Percentiles rank a stretch among this genome's conserved stretches.
These are phyloP conservation scores for Drosophila kikkawai DNA, from an alignment of 1,140 invertebrate genomes.

Conservation along the genomic window DNA sequence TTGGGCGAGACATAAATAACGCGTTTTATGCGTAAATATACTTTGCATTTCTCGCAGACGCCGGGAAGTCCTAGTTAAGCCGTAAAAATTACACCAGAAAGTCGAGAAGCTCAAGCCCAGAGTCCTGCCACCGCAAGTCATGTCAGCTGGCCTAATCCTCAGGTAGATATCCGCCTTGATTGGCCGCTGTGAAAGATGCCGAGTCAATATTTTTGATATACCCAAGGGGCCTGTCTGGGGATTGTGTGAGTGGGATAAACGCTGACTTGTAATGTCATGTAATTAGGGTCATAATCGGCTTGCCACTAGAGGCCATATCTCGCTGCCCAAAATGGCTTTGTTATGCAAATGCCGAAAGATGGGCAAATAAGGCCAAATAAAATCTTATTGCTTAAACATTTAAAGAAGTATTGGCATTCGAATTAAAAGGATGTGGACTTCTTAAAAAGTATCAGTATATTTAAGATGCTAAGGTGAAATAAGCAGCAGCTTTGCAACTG, in stretches of 20 bases:
- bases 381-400: conserved; percentile 1
- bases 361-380: conserved; percentile 4
- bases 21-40: conserved; percentile 66
- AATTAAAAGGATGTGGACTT: neutral
- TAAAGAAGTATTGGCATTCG: neutral
- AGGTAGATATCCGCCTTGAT: conserved; percentile 63
- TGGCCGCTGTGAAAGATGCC: conserved; percentile 55
- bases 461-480: neutral
- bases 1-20: conserved; percentile 73
- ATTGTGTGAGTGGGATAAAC: conserved; percentile 53
- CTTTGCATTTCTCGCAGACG: conserved; percentile 73
- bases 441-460: neutral
- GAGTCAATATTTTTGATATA: conserved; percentile 69
- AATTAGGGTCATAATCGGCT: conserved; percentile 81
- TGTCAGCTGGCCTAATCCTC: conserved; percentile 75
- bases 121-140: conserved; percentile 52
- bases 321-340: conserved; percentile 55
- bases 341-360: conserved; percentile 64
- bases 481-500: neutral
- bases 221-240: conserved; percentile 12
- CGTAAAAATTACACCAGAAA: conserved; percentile 77
- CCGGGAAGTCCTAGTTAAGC: conserved; percentile 63
- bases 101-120: conserved; percentile 48
- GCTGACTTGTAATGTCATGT: conserved; percentile 76
- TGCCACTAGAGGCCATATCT: conserved; percentile 63